A percentile compares a stretch with the other conserved stretches of the same genome.
phyloP scores from a whole-genome alignment of 1,140 invertebrate genomes.

The Phthorimaea operculella region DNA sequence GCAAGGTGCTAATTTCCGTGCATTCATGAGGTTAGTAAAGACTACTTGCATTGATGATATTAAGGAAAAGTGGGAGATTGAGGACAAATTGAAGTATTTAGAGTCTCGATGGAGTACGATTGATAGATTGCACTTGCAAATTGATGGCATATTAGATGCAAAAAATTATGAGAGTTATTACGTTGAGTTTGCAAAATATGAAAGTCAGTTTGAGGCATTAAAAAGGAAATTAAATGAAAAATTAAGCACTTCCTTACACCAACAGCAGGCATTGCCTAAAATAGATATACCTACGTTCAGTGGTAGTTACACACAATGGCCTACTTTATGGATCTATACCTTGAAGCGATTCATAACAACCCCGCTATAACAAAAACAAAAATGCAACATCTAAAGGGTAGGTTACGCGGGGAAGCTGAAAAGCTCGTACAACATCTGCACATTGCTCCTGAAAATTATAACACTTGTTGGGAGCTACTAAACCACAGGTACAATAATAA shows the following conservation, averaged over 20 bases:
- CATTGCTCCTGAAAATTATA: background rate
- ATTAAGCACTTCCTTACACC: background rate
- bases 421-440: background rate
- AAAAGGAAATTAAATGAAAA: background rate
- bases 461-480: background rate
- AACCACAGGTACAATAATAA: background rate
- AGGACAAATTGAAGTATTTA: background rate
- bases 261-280: background rate
- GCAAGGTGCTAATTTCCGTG: background rate
- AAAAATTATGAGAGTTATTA: background rate
- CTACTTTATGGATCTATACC: background rate
- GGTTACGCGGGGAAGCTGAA: background rate
- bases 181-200: background rate
- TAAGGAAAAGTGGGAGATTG: background rate
- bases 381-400: background rate
- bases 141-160: background rate
- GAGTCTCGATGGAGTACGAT: background rate
- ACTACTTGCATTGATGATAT: background rate
- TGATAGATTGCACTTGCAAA: background rate
- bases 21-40: background rate
- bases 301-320: slow-evolving; percentile 4
- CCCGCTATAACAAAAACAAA: background rate
- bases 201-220: background rate
- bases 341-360: slow-evolving; percentile 3
- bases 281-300: background rate